Percentiles rank a stretch among this genome's conserved stretches.
Conservation (phyloP, 2,113 vertebrate species). For the Gnathonemus longibarbis region DNA sequence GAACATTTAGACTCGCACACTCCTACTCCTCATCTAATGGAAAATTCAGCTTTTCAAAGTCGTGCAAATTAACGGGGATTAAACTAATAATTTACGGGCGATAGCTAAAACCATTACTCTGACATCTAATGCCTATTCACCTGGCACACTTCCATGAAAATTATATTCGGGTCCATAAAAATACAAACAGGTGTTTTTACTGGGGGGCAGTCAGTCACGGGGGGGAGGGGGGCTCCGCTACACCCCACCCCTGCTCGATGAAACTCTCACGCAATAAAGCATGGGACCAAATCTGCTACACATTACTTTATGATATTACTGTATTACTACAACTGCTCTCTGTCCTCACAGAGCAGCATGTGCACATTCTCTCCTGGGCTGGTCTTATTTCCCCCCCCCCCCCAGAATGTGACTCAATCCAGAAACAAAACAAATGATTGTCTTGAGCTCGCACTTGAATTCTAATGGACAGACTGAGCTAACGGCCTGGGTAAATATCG, state of each 20-base stretch:
- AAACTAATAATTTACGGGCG: neutral
- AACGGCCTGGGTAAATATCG: neutral
- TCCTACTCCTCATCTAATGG: neutral
- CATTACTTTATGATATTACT: conserved; percentile 48
- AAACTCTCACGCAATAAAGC: conserved; percentile 47
- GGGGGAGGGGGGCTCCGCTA: conserved; percentile 29
- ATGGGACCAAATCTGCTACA: neutral
- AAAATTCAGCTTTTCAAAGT: neutral
- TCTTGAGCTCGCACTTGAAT: neutral
- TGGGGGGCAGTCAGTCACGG: conserved; percentile 29
- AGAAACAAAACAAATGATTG: conserved; percentile 24
- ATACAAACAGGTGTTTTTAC: conserved; percentile 56
- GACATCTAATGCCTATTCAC: neutral
- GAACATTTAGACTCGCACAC: neutral
- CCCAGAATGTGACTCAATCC: conserved; percentile 51
- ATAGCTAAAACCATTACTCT: neutral
- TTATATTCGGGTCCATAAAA: conserved; percentile 54
- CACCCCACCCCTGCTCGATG: conserved; percentile 31
- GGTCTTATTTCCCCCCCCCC: neutral
- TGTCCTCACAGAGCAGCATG: neutral
- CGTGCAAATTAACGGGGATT: neutral
- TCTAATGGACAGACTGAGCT: neutral
- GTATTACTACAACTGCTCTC: conserved; percentile 60
- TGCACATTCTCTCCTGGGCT: neutral
- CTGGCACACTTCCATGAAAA: conserved; percentile 20